Evolutionary conservation across 2,888 invertebrate genomes (phyloP).

Genomic region (Taenaris catops): DNA sequence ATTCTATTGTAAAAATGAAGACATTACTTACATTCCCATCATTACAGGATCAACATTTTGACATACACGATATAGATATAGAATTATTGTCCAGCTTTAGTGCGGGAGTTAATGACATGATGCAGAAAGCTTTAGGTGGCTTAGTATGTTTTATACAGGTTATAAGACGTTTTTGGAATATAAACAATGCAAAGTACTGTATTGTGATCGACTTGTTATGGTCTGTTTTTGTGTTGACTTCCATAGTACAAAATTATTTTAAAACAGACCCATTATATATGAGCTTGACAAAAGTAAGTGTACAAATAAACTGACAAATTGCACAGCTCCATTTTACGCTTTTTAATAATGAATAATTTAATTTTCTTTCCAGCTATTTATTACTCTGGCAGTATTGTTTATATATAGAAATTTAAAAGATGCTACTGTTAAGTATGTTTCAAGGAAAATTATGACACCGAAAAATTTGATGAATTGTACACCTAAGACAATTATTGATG

Average conservation of each 20-base stretch:
- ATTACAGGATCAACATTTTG: constrained; percentile 48
- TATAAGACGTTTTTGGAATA: constrained; percentile 56
- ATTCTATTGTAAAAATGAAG: constrained; percentile 61
- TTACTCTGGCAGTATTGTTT: constrained; percentile 45
- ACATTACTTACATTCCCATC: constrained; percentile 59
- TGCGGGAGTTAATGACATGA: constrained; percentile 41
- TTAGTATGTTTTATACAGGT: constrained; percentile 62
- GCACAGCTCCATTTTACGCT: neutral
- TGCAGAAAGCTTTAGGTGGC: constrained; percentile 54
- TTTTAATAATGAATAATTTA: constrained; percentile 3
- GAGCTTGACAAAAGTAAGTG: constrained; percentile 57
- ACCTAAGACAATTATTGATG: constrained; percentile 37
- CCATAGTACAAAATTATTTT: constrained; percentile 40
- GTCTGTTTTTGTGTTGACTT: constrained; percentile 52
- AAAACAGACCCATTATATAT: constrained; percentile 40
- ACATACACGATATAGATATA: constrained; percentile 40
- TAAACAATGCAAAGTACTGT: constrained; percentile 50
- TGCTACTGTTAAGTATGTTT: constrained; percentile 30
- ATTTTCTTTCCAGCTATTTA: constrained; percentile 53
- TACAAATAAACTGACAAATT: neutral
- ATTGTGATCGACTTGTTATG: constrained; percentile 59
- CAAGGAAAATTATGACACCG: constrained; percentile 35
- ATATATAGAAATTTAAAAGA: constrained; percentile 48
- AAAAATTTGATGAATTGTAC: constrained; percentile 44
- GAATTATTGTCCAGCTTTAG: constrained; percentile 41